Evolutionary conservation across 1,140 invertebrate species (phyloP), one percentile per base, ranked within the genome.

Genomic region (Glossosoma conforme): DNA sequence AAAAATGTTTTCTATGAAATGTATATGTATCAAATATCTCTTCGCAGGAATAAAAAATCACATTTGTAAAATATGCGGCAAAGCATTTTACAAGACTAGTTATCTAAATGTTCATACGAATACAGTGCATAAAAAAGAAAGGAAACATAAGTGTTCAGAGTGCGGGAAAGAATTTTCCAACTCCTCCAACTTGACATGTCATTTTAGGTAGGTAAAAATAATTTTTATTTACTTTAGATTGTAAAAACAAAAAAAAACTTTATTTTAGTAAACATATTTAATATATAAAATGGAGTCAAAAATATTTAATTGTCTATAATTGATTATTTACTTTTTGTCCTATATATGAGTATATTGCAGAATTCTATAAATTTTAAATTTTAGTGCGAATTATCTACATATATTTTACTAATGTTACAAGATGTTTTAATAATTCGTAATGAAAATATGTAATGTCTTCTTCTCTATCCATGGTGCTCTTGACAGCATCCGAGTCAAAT

Each of bases 41-140:
- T 21, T 32, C 46, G 25, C 17, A 52, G 50, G 50, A 13, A 38
- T 52, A 19, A 52, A 52, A 52, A 42, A 45, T 24, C 50, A 52
- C 2, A 22, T 44, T 13, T 52, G 50, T 13, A 46, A 52, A 42
- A 40, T 45, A 10, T 52, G 50, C 19, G 40, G 40, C 1, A 52
- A 52, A 40, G 42, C 35, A 14, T 52, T 52, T 52, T 46, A 45
- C 19, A 52, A 46, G 41, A 44, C 24, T 13, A 52, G 43, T 20
- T 52, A 52, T 20, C 35, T 52, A 1, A 52, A 44, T 24, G 46
- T 21, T 32, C 50, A 52, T 17, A 18, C 46, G 24, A 44, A 52
- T 24, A 30, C 44, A 13, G 50, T 52, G n/a, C 50, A 52, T 25
- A 40, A 38, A 10, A 43, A 43, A 18, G 50, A 45, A 33, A 52